Base-by-base conservation (phyloP, 2,888 invertebrate genomes). In the Melipona beecheii region DNA sequence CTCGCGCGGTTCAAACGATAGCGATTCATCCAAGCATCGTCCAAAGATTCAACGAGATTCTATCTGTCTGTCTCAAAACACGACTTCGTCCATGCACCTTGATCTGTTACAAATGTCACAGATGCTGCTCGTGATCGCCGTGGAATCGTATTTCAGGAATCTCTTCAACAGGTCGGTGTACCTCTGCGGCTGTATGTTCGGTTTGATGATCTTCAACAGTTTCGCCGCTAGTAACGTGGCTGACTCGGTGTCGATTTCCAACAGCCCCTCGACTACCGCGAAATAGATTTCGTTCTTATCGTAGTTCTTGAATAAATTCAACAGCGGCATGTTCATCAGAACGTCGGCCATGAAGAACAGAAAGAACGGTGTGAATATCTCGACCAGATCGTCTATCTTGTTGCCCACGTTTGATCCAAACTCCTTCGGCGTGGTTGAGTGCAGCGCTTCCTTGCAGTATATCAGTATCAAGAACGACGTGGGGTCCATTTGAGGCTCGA, bases 401-500 rank as follows among this genome's bases (percentile, higher is more conserved):
- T 50, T 27, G 15, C 84, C 84, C 0, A 91, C 2, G 9, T n/a
- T 77, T 0, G 31, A 1, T 0, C 90, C 91, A 11, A 88, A 88
- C 0, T 86, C 60, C 5, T 54, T 62, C 1, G 81, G 78, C 3
- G 86, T 66, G 0, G 56, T 19, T 0, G 77, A 73, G 0, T 31
- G 24, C 0, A 62, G 5, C 2, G 81, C 54, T 15, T 81, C 84
- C 54, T 81, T 76, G 6, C 68, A 75, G 70, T 74, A 89, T 1
- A 64, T 27, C 50, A 92, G 71, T n/a, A 50, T 1, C 13, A 91
- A 66, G 50, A 87, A 93, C 4, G 89, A 82, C 0, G 6, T 58
- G 0, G 85, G 75, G 36, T 88, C 90, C 69, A 87, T 79, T 21
- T 75, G 36, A 0, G 93, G 92, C 2, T 31, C 56, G 2, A 92